phyloP scores from a whole-genome alignment of 2,797 vertebrate species.

The Hafferia zeledoni region DNA sequence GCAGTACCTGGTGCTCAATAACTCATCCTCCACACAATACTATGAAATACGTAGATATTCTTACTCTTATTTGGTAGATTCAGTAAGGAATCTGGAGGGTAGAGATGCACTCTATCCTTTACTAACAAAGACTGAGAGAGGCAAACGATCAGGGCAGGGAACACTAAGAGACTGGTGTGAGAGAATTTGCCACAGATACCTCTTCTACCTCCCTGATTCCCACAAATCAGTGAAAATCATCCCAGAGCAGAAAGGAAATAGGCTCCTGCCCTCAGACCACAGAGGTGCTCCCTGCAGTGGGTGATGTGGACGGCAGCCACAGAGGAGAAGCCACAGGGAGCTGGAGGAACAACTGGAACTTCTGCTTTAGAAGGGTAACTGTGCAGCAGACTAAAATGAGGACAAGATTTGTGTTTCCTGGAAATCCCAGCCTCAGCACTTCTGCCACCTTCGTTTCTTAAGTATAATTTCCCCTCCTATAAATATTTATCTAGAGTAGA shows the following conservation, averaged over 20 bases:
- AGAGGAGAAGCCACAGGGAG: background rate
- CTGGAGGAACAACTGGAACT: background rate
- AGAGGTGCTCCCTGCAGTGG: background rate
- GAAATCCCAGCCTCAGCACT: conserved; percentile 37
- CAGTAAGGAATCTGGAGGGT: background rate
- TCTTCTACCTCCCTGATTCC: background rate
- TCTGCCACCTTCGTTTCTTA: conserved; percentile 14
- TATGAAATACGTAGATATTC: background rate
- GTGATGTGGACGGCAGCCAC: background rate
- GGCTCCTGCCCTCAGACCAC: background rate
- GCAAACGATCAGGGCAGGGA: background rate
- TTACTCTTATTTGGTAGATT: background rate
- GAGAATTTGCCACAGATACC: background rate
- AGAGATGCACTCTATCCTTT: background rate
- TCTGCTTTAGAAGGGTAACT: background rate
- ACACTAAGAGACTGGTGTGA: background rate
- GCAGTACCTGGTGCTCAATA: background rate
- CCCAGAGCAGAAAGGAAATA: background rate
- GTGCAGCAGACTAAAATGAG: background rate
- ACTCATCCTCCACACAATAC: background rate
- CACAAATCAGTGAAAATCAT: background rate
- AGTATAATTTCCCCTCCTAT: conserved; percentile 39
- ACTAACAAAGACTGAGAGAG: background rate
- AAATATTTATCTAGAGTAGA: conserved; percentile 46
- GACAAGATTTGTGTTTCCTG: conserved; percentile 48